Evolutionary conservation across 2,888 invertebrate species (phyloP), one percentile per base, ranked within the genome.

Genomic region (Leptopilina syphax): DNA sequence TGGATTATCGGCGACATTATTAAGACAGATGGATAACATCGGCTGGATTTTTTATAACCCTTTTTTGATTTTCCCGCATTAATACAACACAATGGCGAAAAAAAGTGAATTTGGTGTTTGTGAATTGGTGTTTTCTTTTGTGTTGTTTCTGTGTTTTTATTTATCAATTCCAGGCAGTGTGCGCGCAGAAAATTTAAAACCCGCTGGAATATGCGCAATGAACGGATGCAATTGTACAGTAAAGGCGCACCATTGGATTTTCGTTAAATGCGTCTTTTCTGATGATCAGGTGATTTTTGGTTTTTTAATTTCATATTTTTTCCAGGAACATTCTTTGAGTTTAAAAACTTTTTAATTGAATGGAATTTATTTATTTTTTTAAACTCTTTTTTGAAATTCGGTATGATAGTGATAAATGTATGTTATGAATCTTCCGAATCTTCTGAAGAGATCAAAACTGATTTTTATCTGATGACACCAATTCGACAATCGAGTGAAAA

Each of bases 221-320:
- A 90, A 92, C 80, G 94, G 93, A 86, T 95, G 95, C 92, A 93
- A 92, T 85, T 95, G 95, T 90, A 92, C 92, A 65, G 92, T 93
- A 76, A 93, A 93, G 77, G 93, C 93, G 47, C 94, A 94, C 85
- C 93, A 94, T 68, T 95, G 95, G 95, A 93, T 93, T 87, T 93
- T 92, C 86, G 93, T 95, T 88, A 95, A 95, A 92, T 96, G 95
- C 91, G 93, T 94, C 85, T 93, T 95, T 87, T 92, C 93, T 82
- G 90, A 91, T 80, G 92, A 93, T 88, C 94, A 95, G 94, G 95
- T 95, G 93, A 93, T 92, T 92, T 77, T 63, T 73, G n/a, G 9
- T 63, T 63, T 18, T 63, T 18, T n/a, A 7, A 18, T 68, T 68
- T 68, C 7, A 7, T 9, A 47, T 47, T 47, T 47, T 47, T 47